A percentile compares a stretch with the other conserved stretches of the same genome.
Evolutionary conservation across 2,888 invertebrate genomes (phyloP).

Genomic region (Bellardia bayeri): DNA sequence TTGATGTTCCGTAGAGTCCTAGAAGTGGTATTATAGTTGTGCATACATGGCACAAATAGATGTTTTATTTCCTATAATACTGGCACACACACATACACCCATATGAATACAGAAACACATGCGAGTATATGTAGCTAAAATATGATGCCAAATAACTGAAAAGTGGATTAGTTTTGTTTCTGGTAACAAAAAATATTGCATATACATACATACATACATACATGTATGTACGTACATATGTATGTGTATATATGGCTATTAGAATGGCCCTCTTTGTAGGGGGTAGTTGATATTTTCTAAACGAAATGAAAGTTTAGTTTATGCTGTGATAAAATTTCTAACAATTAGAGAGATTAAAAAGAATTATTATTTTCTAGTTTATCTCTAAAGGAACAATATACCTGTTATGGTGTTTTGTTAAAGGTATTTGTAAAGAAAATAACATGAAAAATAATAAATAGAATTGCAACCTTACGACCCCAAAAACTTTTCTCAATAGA

Average conservation of each 20-base stretch:
- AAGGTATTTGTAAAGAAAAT: too few relatives aligned
- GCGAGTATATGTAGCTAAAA: constrained; percentile 11
- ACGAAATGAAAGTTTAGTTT: too few relatives aligned
- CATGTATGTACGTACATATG: not conserved
- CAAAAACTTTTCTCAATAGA: too few relatives aligned
- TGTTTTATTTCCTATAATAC: not conserved
- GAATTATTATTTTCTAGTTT: too few relatives aligned
- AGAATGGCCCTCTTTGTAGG: not conserved
- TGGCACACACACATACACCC: constrained; percentile 16
- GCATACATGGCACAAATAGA: constrained; percentile 48
- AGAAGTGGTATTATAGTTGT: constrained; percentile 31
- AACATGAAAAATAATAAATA: too few relatives aligned
- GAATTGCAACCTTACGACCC: too few relatives aligned
- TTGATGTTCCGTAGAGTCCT: constrained; percentile 61
- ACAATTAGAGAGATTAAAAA: too few relatives aligned
- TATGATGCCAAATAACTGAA: constrained; percentile 40
- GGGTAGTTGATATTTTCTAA: not conserved
- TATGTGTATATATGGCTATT: not conserved
- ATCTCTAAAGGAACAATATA: too few relatives aligned
- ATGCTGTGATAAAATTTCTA: too few relatives aligned
- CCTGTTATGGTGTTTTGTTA: too few relatives aligned
- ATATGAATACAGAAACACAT: not conserved
- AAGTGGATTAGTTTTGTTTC: constrained; percentile 70
- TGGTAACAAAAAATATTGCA: constrained; percentile 33
- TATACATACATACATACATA: constrained; percentile 2